Conservation (phyloP, 2,113 vertebrate genomes). For the Elephantulus edwardii region DNA sequence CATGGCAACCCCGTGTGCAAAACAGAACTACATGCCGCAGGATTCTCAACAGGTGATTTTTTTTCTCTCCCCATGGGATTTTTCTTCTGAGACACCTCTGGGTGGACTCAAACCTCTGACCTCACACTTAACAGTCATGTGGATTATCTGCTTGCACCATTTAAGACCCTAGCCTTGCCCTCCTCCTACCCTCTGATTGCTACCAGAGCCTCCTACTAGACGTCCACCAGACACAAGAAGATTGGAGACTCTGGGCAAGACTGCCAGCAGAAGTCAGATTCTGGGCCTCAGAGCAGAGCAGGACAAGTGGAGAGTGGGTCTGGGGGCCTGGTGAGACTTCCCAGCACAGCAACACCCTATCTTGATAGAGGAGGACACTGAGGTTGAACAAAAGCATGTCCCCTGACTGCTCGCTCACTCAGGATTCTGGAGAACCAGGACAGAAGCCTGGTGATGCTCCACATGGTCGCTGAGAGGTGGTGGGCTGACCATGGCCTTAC, state of each 20-base stretch:
- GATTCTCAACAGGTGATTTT: not conserved
- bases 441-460: rapidly evolving
- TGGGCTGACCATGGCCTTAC: not conserved
- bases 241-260: rapidly evolving
- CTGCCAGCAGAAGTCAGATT: rapidly evolving
- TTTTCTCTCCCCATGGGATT: not conserved
- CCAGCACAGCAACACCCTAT: not conserved
- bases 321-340: not conserved
- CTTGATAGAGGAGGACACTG: not conserved
- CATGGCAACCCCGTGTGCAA: not conserved
- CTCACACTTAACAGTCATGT: not conserved
- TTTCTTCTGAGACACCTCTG: not conserved
- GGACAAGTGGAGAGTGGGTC: not conserved
- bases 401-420: not conserved
- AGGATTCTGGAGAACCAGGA: not conserved
- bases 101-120: not conserved
- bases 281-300: rapidly evolving
- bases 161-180: not conserved
- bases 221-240: not conserved
- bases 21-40: not conserved
- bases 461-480: rapidly evolving
- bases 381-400: not conserved
- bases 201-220: rapidly evolving
- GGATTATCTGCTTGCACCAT: not conserved
- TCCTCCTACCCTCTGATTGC: not conserved